Percentiles rank a stretch among this genome's conserved stretches.
Conservation (phyloP, 2,113 vertebrate genomes). For the Datnioides undecimradiatus region DNA sequence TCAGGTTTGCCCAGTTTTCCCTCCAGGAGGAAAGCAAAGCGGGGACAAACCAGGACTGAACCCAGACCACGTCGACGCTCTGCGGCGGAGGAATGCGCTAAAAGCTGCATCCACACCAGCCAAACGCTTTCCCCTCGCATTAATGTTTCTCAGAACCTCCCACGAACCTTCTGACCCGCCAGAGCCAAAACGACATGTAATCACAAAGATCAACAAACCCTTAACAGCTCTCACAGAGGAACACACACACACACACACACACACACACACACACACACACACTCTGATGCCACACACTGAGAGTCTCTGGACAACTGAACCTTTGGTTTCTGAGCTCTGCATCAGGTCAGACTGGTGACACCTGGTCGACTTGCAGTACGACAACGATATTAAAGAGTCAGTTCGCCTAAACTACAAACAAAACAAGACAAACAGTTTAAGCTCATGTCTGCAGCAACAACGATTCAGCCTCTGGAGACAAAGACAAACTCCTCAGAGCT, state of each 20-base stretch:
- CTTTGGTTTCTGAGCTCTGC: no score
- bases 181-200: conserved; percentile 56
- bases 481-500: no score
- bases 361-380: neutral
- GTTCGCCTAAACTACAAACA: no score
- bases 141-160: conserved; percentile 63
- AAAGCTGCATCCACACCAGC: conserved; percentile 55
- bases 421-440: no score
- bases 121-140: conserved; percentile 48
- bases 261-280: neutral
- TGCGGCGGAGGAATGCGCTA: conserved; percentile 59
- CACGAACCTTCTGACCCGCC: conserved; percentile 42
- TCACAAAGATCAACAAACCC: conserved; percentile 64
- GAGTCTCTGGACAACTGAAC: no score
- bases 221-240: conserved; percentile 43
- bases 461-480: no score
- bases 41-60: conserved; percentile 47
- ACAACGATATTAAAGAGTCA: neutral
- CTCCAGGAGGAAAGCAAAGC: conserved; percentile 31
- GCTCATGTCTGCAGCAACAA: no score
- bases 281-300: conserved; percentile 1
- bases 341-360: neutral
- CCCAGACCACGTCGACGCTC: conserved; percentile 54
- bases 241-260: conserved; percentile 5
- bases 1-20: conserved; percentile 48